Percentiles rank a stretch among this genome's conserved stretches.
phyloP scores from a whole-genome alignment of 1,140 invertebrate species.

The Drosophila orena region DNA sequence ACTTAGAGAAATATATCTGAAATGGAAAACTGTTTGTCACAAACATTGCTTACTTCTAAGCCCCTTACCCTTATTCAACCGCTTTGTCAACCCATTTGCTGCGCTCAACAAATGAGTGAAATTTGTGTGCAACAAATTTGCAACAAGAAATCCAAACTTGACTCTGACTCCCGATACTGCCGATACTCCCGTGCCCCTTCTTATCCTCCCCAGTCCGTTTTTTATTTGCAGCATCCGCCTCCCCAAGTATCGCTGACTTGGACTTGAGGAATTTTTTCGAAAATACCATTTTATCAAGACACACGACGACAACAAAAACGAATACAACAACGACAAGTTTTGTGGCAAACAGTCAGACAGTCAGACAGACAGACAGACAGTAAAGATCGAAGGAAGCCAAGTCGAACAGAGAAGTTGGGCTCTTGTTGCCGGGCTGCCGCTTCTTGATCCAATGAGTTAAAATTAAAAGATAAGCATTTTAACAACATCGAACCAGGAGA shows the following conservation, averaged over 20 bases:
- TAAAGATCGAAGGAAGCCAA: slow-evolving; percentile 41
- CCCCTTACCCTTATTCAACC: background rate
- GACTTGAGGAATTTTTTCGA: slow-evolving; percentile 75
- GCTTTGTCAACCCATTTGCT: slow-evolving; percentile 24
- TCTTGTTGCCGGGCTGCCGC: slow-evolving; percentile 68
- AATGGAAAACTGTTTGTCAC: background rate
- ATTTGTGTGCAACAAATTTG: slow-evolving; percentile 77
- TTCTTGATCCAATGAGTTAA: slow-evolving; percentile 83
- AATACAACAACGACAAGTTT: slow-evolving; percentile 66
- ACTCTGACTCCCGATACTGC: slow-evolving; percentile 31
- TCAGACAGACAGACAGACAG: slow-evolving; percentile 28
- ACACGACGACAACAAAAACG: slow-evolving; percentile 63
- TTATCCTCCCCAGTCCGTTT: background rate
- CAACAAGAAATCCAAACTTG: slow-evolving; percentile 64
- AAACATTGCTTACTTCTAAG: background rate
- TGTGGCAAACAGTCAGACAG: slow-evolving; percentile 51
- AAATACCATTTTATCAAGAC: slow-evolving; percentile 83
- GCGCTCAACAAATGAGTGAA: slow-evolving; percentile 58
- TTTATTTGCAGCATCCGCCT: slow-evolving; percentile 40
- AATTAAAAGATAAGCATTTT: slow-evolving; percentile 84
- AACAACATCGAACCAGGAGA: slow-evolving; percentile 69
- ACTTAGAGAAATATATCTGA: background rate
- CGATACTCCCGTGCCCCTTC: too few relatives aligned
- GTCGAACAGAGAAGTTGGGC: slow-evolving; percentile 32
- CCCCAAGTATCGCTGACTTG: slow-evolving; percentile 61